Evolutionary conservation across 92 coral and sea anemone species (phyloP).

Genomic region (Palythoa caribaeorum): DNA sequence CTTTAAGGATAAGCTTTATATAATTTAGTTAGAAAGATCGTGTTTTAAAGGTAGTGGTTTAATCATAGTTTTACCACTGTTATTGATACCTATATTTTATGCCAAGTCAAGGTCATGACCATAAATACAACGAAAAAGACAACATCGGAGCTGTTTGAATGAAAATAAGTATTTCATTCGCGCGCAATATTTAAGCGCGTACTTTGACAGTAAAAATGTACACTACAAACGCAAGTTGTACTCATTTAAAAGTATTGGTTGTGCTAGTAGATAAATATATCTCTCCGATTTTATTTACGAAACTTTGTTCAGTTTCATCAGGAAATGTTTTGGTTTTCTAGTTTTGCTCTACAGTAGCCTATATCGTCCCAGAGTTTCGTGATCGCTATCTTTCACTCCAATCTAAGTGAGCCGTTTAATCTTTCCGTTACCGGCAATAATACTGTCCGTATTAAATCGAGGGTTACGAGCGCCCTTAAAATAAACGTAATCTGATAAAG

Average conservation of each 20-base stretch:
- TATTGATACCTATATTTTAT: not conserved
- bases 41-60: slow-evolving; percentile 7
- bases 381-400: not conserved
- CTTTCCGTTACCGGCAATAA: not conserved
- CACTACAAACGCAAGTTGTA: not conserved
- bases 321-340: not conserved
- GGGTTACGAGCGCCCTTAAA: not conserved
- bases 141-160: not conserved
- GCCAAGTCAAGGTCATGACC: not conserved
- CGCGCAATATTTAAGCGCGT: slow-evolving; percentile 1
- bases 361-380: not conserved
- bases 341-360: not conserved
- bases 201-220: not conserved
- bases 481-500: not conserved
- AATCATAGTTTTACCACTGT: slow-evolving; percentile 22
- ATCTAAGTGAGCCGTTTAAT: not conserved
- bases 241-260: not conserved
- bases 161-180: not conserved
- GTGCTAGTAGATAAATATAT: not conserved
- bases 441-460: not conserved
- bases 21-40: slow-evolving; percentile 6
- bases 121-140: not conserved
- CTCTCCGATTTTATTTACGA: not conserved
- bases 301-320: not conserved
- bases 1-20: not conserved